Evolutionary conservation across 2,797 vertebrate genomes (phyloP).

Genomic region (Intellagama lesueurii): DNA sequence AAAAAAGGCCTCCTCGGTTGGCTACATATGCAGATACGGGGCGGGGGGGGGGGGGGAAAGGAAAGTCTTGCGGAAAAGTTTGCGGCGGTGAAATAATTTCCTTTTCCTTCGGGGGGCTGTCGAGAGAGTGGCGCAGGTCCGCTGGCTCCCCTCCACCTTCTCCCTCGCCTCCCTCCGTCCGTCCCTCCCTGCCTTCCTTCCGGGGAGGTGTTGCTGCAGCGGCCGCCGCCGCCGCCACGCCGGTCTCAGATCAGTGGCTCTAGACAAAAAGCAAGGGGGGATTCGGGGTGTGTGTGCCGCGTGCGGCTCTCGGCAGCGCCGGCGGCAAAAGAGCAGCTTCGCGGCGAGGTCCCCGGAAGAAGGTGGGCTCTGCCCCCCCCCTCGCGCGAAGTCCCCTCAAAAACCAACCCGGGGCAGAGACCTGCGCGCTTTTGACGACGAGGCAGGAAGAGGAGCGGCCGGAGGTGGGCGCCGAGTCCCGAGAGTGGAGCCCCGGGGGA

Average conservation of each 20-base stretch:
- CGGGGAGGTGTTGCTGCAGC: conserved; percentile 30
- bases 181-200: conserved; percentile 12
- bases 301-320: neutral
- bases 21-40: neutral
- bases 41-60: conserved; percentile 44
- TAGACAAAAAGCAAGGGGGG: conserved; percentile 86
- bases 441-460: conserved; percentile 5
- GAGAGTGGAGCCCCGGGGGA: neutral
- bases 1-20: neutral
- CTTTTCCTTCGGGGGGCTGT: conserved; percentile 64
- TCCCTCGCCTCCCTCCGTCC: conserved; percentile 35
- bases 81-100: conserved; percentile 60
- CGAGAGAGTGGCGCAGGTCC: conserved; percentile 56
- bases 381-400: neutral
- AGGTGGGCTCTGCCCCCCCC: neutral
- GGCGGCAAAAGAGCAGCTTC: neutral
- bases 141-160: conserved; percentile 55
- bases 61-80: conserved; percentile 77
- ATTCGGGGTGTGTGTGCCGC: conserved; percentile 17
- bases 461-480: neutral
- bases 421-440: neutral
- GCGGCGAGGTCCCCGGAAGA: neutral
- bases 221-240: conserved; percentile 79
- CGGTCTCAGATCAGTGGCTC: conserved; percentile 86
- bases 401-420: conserved; percentile 29